These are phyloP conservation scores for Drosophila oshimai DNA, from an alignment of 1,140 invertebrate genomes.

Conservation along the genomic window DNA sequence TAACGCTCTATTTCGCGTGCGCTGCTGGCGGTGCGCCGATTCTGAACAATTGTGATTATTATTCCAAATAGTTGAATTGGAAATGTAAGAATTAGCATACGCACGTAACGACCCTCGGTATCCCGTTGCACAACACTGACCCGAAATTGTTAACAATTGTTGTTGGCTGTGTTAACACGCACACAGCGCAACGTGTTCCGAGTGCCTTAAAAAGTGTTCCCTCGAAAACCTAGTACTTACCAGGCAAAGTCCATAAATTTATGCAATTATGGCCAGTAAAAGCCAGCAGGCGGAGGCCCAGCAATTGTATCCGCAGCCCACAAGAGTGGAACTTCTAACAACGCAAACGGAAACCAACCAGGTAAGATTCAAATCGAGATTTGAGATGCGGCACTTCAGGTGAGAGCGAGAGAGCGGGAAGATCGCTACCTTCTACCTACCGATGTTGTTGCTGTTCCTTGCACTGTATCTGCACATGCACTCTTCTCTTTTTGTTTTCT, in stretches of 20 bases:
- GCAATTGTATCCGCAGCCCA: conserved; percentile 49
- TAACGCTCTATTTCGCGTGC: not conserved
- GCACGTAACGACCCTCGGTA: too few species aligned
- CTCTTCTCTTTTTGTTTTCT: too few species aligned
- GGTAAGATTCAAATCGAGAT: conserved; percentile 62
- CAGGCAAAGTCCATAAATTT: not conserved
- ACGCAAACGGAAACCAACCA: conserved; percentile 52
- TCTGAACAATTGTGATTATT: conserved; percentile 7
- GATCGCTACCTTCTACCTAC: conserved; percentile 9
- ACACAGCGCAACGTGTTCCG: conserved; percentile 15
- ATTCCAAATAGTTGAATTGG: conserved; percentile 12
- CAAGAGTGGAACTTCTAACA: conserved; percentile 51
- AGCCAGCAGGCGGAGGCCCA: conserved; percentile 38
- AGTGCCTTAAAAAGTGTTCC: conserved; percentile 43
- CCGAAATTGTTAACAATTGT: conserved; percentile 2
- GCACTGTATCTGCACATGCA: conserved; percentile 17
- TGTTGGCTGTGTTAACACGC: conserved; percentile 38
- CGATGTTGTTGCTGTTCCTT: not conserved
- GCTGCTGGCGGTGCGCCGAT: conserved; percentile 10
- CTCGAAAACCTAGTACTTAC: conserved; percentile 7
- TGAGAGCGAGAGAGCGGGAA: conserved; percentile 14
- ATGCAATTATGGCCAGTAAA: conserved; percentile 45
- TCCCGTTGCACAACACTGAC: conserved; percentile 16
- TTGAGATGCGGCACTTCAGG: not conserved
- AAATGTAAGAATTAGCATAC: conserved; percentile 16